Evolutionary conservation across 2,888 invertebrate genomes (phyloP).

Genomic region (Clepsis dumicolana): DNA sequence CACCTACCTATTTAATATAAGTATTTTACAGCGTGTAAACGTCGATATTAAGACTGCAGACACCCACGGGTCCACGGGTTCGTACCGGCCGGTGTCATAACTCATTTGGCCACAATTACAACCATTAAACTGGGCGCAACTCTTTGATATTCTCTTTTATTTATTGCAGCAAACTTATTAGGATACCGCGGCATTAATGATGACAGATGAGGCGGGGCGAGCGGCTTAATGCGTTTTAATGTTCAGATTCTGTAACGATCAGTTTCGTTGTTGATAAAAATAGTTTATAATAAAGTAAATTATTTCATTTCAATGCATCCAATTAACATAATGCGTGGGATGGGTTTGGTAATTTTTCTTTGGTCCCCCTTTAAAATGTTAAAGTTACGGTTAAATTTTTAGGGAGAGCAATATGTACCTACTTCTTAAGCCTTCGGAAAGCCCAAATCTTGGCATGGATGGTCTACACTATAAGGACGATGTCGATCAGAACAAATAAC

Average conservation of each 20-base stretch:
- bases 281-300: slow-evolving; percentile 61
- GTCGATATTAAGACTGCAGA: slow-evolving; percentile 78
- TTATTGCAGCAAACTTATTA: slow-evolving; percentile 84
- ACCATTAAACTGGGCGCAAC: slow-evolving; percentile 82
- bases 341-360: slow-evolving; percentile 29
- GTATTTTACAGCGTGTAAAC: slow-evolving; percentile 82
- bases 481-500: slow-evolving; percentile 11
- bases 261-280: slow-evolving; percentile 60
- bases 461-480: not conserved
- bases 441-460: not conserved
- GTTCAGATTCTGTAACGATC: slow-evolving; percentile 64
- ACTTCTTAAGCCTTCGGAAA: too few species aligned
- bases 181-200: slow-evolving; percentile 84
- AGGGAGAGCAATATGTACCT: not conserved
- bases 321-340: slow-evolving; percentile 42
- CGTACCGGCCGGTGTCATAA: slow-evolving; percentile 72
- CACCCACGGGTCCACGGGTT: slow-evolving; percentile 68
- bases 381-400: slow-evolving; percentile 1
- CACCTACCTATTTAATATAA: slow-evolving; percentile 72
- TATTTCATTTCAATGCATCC: slow-evolving; percentile 60
- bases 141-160: slow-evolving; percentile 81
- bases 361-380: slow-evolving; percentile 24
- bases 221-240: slow-evolving; percentile 72
- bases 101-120: slow-evolving; percentile 84
- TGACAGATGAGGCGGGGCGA: slow-evolving; percentile 81